Evolutionary conservation across 2,797 vertebrate species (phyloP), one percentile per base, ranked within the genome.

Genomic region (Ambastaia sidthimunki): DNA sequence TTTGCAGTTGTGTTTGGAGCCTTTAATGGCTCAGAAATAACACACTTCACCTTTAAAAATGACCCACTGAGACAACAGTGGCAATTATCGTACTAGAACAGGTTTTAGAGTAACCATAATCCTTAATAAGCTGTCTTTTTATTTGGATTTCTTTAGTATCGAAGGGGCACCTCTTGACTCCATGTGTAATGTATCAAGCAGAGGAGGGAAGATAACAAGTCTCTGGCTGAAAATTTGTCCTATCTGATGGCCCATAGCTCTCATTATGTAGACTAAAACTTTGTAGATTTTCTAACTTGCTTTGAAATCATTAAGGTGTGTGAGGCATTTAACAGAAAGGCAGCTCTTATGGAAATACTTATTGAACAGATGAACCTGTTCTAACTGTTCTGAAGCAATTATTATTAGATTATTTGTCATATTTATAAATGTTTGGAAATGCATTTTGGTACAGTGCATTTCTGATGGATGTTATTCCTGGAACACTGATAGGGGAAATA

Each of bases 241-340:
- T 52, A 2, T 23, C 31, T 57, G 41, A 48, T 68, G 66, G 16
- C 18, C 69, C 28, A 21, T 54, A 55, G 34, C 28, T 71, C n/a
- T 55, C 12, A 71, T 71, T 71, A 71, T 71, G 50, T 54, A 10
- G 6, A 55, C 69, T 71, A 71, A 34, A 21, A 19, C 12, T 47
- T 70, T 70, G 25, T 34, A 34, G 18, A 54, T 15, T 71, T 37
- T 50, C 44, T 50, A 50, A 28, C 19, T 15, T 4, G 41, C 19
- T 23, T 68, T 68, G 41, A 47, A 25, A 68, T 25, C 9, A 11
- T 44, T 23, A 23, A 47, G 16, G 15, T 23, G 21, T 47, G 19
- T 23, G 3, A 21, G 7, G 2, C 44, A 47, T 28, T 28, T 28
- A 44, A 52, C 50, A 52, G 18, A 52, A 7, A 15, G 7, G 41